phyloP scores from a whole-genome alignment of 2,888 invertebrate species.

The Steromphala cineraria region DNA sequence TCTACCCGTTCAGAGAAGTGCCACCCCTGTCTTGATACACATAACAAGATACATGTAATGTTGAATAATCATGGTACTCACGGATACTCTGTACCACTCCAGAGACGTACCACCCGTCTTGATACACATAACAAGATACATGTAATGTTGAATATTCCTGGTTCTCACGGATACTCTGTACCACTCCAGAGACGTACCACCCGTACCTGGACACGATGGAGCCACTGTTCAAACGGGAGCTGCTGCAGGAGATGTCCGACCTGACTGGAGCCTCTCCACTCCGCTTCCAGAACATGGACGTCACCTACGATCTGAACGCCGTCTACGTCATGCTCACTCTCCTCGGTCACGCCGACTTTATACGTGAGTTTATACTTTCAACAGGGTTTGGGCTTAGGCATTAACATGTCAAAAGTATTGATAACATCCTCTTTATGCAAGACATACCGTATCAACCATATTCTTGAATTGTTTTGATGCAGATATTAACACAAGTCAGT shows the following conservation, averaged over 20 bases:
- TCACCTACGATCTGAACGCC: conserved; percentile 46
- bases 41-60: too few species aligned
- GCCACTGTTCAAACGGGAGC: conserved; percentile 47
- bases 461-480: too few species aligned
- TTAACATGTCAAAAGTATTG: too few species aligned
- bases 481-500: too few species aligned
- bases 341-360: conserved; percentile 50
- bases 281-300: conserved; percentile 51
- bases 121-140: too few species aligned
- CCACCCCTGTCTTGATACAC: too few species aligned
- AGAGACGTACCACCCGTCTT: conserved; percentile 59
- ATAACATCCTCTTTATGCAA: too few species aligned
- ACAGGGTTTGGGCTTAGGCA: too few species aligned
- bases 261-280: conserved; percentile 45
- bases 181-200: conserved; percentile 47
- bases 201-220: conserved; percentile 41
- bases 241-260: conserved; percentile 39
- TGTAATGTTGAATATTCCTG: too few species aligned
- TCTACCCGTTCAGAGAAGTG: conserved; percentile 43
- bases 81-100: conserved; percentile 11
- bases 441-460: too few species aligned
- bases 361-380: conserved; percentile 38
- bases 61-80: too few species aligned
- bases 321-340: conserved; percentile 52
- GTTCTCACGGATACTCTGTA: too few species aligned